Conservation (phyloP, 1,140 invertebrate species). For the Orchestia grillus region DNA sequence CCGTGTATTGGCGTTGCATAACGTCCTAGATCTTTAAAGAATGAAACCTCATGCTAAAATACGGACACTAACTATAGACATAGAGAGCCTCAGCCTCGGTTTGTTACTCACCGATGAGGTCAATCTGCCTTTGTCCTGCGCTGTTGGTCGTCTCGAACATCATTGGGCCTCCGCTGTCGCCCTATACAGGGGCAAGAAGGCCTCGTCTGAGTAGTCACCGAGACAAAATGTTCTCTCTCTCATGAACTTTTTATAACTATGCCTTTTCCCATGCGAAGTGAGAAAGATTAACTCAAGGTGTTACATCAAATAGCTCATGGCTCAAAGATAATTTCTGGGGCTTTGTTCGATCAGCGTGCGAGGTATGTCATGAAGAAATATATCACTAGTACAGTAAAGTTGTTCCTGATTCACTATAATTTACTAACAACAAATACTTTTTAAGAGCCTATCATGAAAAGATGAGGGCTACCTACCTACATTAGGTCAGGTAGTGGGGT, state of each 20-base stretch:
- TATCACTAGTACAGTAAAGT: neutral
- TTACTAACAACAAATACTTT: neutral
- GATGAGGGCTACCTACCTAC: neutral
- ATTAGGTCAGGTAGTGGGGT: neutral
- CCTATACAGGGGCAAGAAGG: slow-evolving; percentile 73
- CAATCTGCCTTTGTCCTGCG: slow-evolving; percentile 46
- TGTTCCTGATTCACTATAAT: neutral
- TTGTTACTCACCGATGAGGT: slow-evolving; percentile 63
- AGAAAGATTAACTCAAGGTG: neutral
- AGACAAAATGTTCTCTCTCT: neutral
- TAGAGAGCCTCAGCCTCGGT: neutral
- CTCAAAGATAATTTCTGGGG: neutral
- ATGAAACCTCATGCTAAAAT: neutral
- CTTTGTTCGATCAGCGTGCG: too few relatives aligned
- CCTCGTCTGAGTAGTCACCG: too few relatives aligned
- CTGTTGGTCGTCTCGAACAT: slow-evolving; percentile 70
- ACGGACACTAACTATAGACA: neutral
- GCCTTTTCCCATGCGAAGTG: neutral
- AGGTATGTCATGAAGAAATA: too few relatives aligned
- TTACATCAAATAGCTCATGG: neutral
- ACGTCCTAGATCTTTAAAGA: too few relatives aligned
- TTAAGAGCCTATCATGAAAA: neutral
- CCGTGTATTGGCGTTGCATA: too few relatives aligned
- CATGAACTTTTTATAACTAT: neutral
- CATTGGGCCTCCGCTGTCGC: slow-evolving; percentile 92